Evolutionary conservation across 1,140 invertebrate genomes (phyloP), one percentile per base, ranked within the genome.

Genomic region (Bombus breviceps): DNA sequence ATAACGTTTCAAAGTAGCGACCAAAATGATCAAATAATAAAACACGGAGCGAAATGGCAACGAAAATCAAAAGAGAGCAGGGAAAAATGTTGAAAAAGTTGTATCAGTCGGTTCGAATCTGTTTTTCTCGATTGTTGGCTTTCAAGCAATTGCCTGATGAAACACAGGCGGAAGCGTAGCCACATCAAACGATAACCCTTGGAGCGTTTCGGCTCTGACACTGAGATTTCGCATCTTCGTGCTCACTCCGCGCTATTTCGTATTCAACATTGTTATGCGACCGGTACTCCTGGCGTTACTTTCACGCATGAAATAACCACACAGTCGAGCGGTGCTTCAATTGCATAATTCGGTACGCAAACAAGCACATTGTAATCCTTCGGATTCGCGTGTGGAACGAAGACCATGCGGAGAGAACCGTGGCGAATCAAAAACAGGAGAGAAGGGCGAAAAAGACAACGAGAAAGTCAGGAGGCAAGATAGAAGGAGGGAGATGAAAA

Each of bases 291-390:
- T 62, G 73, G 28, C 78, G 85, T 64, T 79, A 87, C 88, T 90
- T 90, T 90, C 88, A 87, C 89, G 88, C 88, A 87, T 87, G 88
- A 81, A 90, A 89, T 82, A 87, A 83, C 86, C 84, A 77, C 80
- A 66, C 59, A 89, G 75, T 83, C 84, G 68, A 69, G 84, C 80
- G 62, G 66, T 72, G 69, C 39, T 72, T 64, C 71, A 81, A 37
- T 89, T 86, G 81, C 85, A 86, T 72, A 90, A 90, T 59, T 74
- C 71, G 59, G 47, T 78, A 72, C 77, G 85, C 72, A 81, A 64
- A 68, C 81, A 59, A n/a, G 59, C 12, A 72, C 28, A 43, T 62
- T 57, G 85, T 81, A 73, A 87, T 81, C 74, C 78, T 89, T 73
- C 66, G 62, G 71, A 87, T 85, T 81, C 37, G 62, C 47, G 13